Base-by-base conservation (phyloP, 2,888 invertebrate genomes). In the Lysandra bellargus region DNA sequence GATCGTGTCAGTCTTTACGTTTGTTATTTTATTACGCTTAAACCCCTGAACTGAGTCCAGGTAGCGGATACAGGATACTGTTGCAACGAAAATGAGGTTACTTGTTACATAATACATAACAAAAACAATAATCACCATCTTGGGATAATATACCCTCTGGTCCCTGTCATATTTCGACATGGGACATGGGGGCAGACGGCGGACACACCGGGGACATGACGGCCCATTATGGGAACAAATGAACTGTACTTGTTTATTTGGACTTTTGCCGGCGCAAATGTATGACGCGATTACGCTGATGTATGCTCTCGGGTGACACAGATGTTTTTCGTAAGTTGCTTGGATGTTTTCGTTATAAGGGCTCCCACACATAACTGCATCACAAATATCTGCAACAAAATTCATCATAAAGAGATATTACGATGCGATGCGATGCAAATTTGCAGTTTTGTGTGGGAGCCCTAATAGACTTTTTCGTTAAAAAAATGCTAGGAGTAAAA, bases 181-280 rank as follows among this genome's bases (percentile, higher is more conserved):
- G 69, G 69, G 44, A 49, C 23, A 30, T 4, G 75, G 23, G 57
- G 57, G 37, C 57, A 57, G 30, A 30, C 23, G 23, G 64, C 12
- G 64, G 64, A 69, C 64, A 69, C 69, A 69, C 69, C 6, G 33
- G 53, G 57, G 76, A 49, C 33, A 53, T 12, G 76, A 76, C 76
- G 37, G 53, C 14, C 76, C 30, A 76, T 76, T 76, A 76, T 57
- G 76, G 53, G 53, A 33, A 76, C 76, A 76, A 17, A 76, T 76
- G 76, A 33, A 57, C 57, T 76, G 57, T 57, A 57, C 33, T 57
- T 76, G 33, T 76, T 53, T 76, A 57, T 57, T 75, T 76, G 53
- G 76, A 76, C 33, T 57, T 53, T 5, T 57, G 33, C 57, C 33
- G 57, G 49, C 76, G 57, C 57, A 74, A 74, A 75, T 49, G 53